Base-by-base conservation (phyloP, 2,113 vertebrate genomes). In the Trichechus manatus region DNA sequence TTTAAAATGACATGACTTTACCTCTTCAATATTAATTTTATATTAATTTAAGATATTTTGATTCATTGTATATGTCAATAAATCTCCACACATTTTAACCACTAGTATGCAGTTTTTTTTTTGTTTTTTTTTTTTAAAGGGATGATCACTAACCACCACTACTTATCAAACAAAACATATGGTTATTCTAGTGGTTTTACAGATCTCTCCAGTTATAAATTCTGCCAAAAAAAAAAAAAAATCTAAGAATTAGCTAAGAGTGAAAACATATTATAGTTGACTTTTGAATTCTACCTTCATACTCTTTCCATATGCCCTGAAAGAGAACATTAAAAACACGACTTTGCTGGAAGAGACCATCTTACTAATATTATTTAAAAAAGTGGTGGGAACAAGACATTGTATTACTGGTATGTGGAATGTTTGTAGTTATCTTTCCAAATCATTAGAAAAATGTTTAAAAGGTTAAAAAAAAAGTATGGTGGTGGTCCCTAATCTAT, bases 381-480 rank as follows among this genome's bases (percentile, higher is more conserved):
- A 97, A 98, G 98, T 89, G 86, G 88, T 93, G 64, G 95, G 93
- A 97, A 66, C 74, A 97, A 95, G 75, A 98, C 95, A 96, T n/a
- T 89, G 75, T 97, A 96, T 96, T 94, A 97, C 87, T 91, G 93
- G 97, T 86, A 97, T 33, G 75, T 78, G 39, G 95, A 94, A 88
- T 78, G 89, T 50, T 22, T 72, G 80, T 59, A 77, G 83, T 91
- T 79, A 90, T 93, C 92, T 89, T 87, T 97, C 93, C 68, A 97
- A 79, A 96, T 95, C 96, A 97, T 97, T 95, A 98, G 87, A 97
- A 98, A 98, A 97, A 95, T 68, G 8, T 97, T 90, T 89, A 94
- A 97, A 95, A 27, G 36, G 95, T 80, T 91, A 33, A 81, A 94
- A 85, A 85, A 50, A 19, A 93, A 77, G 70, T 44, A 59, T 3